These are phyloP conservation scores for Lutraria lutraria DNA, from an alignment of 2,888 invertebrate genomes.

Conservation along the genomic window DNA sequence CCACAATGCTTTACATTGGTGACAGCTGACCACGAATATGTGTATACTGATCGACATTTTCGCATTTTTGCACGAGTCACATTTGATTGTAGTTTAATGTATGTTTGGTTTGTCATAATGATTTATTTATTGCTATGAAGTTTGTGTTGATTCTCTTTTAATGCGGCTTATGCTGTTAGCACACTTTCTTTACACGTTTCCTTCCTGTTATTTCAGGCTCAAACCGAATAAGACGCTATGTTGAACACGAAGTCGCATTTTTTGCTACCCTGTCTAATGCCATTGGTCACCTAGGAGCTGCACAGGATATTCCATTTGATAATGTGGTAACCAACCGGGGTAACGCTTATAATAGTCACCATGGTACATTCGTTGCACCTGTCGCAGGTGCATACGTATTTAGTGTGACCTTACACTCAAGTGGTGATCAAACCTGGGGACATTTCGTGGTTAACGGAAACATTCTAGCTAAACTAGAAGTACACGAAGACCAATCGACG, in stretches of 20 bases:
- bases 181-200: too few species aligned
- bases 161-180: too few species aligned
- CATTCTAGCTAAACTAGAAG: neutral
- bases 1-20: too few species aligned
- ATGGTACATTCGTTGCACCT: conserved; percentile 46
- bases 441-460: neutral
- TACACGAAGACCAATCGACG: neutral
- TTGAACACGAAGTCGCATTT: neutral
- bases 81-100: too few species aligned
- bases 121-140: too few species aligned
- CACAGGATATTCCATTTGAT: neutral
- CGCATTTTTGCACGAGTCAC: too few species aligned
- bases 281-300: neutral
- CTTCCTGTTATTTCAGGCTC: neutral
- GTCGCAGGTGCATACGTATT: conserved; percentile 38
- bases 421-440: neutral
- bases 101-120: too few species aligned
- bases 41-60: too few species aligned
- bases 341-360: conserved; percentile 38
- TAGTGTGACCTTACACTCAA: neutral
- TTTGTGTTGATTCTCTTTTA: too few species aligned
- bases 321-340: conserved; percentile 34
- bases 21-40: too few species aligned
- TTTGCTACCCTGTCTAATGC: neutral
- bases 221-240: neutral